A percentile compares a stretch with the other conserved stretches of the same genome.
These are phyloP conservation scores for Stenoptilia bipunctidactyla DNA, from an alignment of 2,888 invertebrate genomes.

Conservation along the genomic window DNA sequence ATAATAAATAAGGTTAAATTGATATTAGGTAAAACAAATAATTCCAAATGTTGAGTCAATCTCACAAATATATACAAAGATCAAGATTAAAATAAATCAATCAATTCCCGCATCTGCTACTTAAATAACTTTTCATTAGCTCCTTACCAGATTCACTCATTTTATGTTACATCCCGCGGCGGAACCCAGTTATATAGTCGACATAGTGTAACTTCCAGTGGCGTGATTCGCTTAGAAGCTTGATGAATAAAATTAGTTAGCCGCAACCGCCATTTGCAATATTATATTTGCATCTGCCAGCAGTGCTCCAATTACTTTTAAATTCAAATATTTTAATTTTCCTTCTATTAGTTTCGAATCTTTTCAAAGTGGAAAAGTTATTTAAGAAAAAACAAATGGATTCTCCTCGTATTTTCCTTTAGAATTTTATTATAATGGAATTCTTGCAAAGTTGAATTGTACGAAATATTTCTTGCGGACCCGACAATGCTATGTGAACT, in stretches of 20 bases:
- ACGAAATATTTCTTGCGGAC: conserved; percentile 27
- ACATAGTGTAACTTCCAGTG: conserved; percentile 30
- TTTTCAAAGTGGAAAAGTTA: conserved; percentile 1
- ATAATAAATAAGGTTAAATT: no score
- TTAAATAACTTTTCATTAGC: no score
- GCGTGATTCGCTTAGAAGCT: conserved; percentile 55
- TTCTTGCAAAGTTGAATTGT: conserved; percentile 22
- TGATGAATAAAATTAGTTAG: conserved; percentile 61
- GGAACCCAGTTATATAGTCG: conserved; percentile 21
- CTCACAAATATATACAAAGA: no score
- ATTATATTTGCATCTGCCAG: conserved; percentile 56
- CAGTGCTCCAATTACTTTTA: conserved; percentile 12
- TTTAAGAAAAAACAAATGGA: conserved; percentile 4
- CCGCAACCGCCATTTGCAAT: conserved; percentile 54
- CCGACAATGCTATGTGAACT: conserved; percentile 31
- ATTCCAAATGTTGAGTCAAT: no score
- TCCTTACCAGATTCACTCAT: no score
- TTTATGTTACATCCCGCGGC: not conserved
- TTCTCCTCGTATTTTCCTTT: not conserved
- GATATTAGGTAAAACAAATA: no score
- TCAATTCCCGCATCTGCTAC: no score
- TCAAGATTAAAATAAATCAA: no score
- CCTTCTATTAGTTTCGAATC: not conserved
- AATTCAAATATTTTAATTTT: not conserved
- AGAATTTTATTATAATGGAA: conserved; percentile 1